phyloP scores from a whole-genome alignment of 2,888 invertebrate genomes.

The Dyspetes luteomarginatus region DNA sequence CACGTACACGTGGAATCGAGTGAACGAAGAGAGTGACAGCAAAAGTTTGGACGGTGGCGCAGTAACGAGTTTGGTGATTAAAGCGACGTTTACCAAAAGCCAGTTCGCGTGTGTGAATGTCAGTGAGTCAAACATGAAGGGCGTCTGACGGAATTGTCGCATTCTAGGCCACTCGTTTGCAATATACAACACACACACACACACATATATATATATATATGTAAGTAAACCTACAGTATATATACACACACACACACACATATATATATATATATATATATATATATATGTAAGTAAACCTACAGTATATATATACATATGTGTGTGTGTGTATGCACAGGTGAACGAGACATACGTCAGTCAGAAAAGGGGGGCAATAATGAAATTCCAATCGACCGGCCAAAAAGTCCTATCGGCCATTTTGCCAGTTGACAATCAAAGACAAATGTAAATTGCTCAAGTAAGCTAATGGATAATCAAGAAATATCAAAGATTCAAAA shows the following conservation, averaged over 20 bases:
- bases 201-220: not conserved
- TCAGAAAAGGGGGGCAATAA: slow-evolving; percentile 16
- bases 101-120: not conserved
- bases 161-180: slow-evolving; percentile 31
- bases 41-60: slow-evolving; percentile 40
- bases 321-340: not conserved
- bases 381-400: slow-evolving; percentile 43
- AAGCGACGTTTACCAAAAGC: slow-evolving; percentile 60
- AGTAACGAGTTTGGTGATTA: slow-evolving; percentile 67
- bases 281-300: not conserved
- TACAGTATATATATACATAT: not conserved
- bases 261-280: too few relatives aligned
- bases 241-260: too few relatives aligned
- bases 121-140: not conserved
- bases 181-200: not conserved
- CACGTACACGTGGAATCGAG: not conserved
- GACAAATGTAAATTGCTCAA: slow-evolving; percentile 45
- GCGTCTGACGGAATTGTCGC: slow-evolving; percentile 15
- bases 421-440: slow-evolving; percentile 11
- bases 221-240: too few relatives aligned
- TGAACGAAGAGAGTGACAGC: slow-evolving; percentile 7
- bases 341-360: not conserved
- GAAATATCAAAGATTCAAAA: not conserved
- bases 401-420: slow-evolving; percentile 5
- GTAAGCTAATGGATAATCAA: not conserved